Percentiles rank a stretch among this genome's conserved stretches.
Conservation (phyloP, 2,888 invertebrate genomes). For the Melipona bicolor region DNA sequence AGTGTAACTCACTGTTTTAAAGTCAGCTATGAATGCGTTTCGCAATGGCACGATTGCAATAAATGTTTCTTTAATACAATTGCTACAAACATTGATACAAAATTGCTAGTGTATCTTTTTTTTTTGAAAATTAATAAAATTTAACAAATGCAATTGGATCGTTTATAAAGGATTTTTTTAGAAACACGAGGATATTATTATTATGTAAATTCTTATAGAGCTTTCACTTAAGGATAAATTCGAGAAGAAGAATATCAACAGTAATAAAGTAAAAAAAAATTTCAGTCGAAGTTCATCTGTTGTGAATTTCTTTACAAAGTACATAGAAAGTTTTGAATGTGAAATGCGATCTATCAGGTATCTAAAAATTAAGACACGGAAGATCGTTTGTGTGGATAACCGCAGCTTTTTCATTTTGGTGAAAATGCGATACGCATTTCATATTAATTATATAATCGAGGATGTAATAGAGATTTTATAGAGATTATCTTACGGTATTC, state of each 20-base stretch:
- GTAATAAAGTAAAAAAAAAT: background rate
- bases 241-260: background rate
- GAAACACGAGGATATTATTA: no score
- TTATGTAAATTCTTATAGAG: background rate
- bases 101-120: background rate
- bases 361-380: background rate
- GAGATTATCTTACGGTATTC: no score
- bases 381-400: conserved; percentile 6
- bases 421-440: background rate
- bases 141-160: no score
- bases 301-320: background rate
- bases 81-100: no score
- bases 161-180: no score
- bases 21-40: conserved; percentile 12
- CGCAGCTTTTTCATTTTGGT: conserved; percentile 1
- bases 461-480: background rate
- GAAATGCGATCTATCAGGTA: background rate
- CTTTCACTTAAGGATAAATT: background rate
- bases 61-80: conserved; percentile 2
- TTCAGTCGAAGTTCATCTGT: background rate
- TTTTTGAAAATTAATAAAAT: no score
- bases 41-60: conserved; percentile 6
- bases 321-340: background rate
- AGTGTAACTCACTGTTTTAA: background rate
- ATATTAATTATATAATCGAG: background rate